These are phyloP conservation scores for Megathymus violae DNA, from an alignment of 1,140 invertebrate genomes.

Conservation along the genomic window DNA sequence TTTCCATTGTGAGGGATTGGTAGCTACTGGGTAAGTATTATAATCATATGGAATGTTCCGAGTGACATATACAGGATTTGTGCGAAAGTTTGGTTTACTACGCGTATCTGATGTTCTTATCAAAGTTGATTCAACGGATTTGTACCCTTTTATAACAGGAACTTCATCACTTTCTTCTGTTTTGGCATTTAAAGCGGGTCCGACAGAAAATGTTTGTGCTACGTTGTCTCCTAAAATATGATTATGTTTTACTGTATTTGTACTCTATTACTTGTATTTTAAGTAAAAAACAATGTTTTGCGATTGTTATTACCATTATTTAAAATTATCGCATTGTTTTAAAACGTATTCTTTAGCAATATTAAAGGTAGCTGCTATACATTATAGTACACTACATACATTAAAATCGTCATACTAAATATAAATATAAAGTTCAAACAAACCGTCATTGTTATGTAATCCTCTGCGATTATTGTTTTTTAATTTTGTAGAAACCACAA, in stretches of 20 bases:
- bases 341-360: no score
- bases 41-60: constrained; percentile 62
- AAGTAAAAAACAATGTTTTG: no score
- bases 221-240: constrained; percentile 46
- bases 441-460: constrained; percentile 41
- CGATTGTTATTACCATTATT: no score
- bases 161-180: constrained; percentile 67
- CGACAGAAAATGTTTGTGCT: constrained; percentile 49
- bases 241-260: background rate
- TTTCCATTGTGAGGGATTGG: constrained; percentile 63
- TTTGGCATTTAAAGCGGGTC: constrained; percentile 43
- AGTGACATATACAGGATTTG: constrained; percentile 49
- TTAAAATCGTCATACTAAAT: no score
- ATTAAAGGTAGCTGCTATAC: no score
- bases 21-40: constrained; percentile 63
- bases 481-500: constrained; percentile 71
- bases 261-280: no score
- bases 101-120: constrained; percentile 69
- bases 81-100: constrained; percentile 45
- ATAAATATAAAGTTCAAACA: no score
- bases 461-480: constrained; percentile 70
- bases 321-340: no score
- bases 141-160: constrained; percentile 63
- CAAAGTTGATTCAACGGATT: constrained; percentile 67
- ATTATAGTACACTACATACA: no score